Evolutionary conservation across 2,113 vertebrate genomes (phyloP), one percentile per base, ranked within the genome.

Genomic region (Amphiprion percula): DNA sequence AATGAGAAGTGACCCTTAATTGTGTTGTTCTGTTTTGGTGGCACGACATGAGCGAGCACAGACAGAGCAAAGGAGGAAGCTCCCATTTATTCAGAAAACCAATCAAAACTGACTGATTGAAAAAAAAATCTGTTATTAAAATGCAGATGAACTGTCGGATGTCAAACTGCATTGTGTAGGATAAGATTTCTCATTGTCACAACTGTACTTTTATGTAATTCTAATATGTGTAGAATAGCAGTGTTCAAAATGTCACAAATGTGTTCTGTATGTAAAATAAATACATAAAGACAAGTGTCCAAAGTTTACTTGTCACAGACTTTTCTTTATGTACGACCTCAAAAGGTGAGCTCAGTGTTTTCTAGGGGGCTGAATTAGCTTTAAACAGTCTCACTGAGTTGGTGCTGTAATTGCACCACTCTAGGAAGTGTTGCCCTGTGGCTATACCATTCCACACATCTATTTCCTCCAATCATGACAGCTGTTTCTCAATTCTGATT

Each of bases 1-100:
- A 91, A 91, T 85, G 88, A 85, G 64, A 91, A 87, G 77, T 85
- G 81, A 92, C 85, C 89, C 80, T 63, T 91, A 90, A 92, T 91
- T 88, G 84, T 93, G 90, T 93, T 92, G 83, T 87, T 85, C 85
- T 69, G 77, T 80, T 85, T 84, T 79, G 79, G 79, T 73, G 71
- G 68, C 90, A 91, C 84, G 81, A 44, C 12, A 17, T 83, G 66
- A 52, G 56, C 23, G 0, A 62, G 46, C 65, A 26, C 52, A 37
- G 66, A 54, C 19, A 4, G 24, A 9, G 6, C n/a, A 26, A 58
- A 80, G 55, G 33, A 67, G 46, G 23, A 28, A 50, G 19, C 17
- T 44, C 6, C 44, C 61, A 61, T 80, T 91, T 89, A 91, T 88
- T 87, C 77, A 88, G 77, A 77, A 82, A 80, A 74, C 52, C 73